These are phyloP conservation scores for Dascyllus trimaculatus DNA, from an alignment of 2,113 vertebrate genomes.

Conservation along the genomic window DNA sequence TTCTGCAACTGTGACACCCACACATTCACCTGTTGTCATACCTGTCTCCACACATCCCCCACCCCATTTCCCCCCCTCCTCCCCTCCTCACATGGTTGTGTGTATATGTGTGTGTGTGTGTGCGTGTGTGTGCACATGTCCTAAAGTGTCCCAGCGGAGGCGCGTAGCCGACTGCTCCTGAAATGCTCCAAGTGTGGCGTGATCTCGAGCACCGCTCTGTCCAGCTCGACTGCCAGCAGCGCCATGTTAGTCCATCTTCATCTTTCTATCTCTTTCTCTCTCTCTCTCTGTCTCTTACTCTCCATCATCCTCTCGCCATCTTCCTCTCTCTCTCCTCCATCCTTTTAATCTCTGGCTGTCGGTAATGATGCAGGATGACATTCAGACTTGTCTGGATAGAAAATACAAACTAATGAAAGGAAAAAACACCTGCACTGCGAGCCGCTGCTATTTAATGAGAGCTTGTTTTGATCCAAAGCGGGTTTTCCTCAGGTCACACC, in stretches of 20 bases:
- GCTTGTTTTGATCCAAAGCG: slow-evolving; percentile 46
- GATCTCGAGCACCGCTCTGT: slow-evolving; percentile 94
- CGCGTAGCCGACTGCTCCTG: slow-evolving; percentile 93
- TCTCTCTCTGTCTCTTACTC: slow-evolving; percentile 24
- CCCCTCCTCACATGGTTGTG: slow-evolving; percentile 35
- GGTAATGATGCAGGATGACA: slow-evolving; percentile 58
- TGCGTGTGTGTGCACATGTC: slow-evolving; percentile 53
- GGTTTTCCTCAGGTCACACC: slow-evolving; percentile 42
- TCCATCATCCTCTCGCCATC: slow-evolving; percentile 3
- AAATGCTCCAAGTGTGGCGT: slow-evolving; percentile 98
- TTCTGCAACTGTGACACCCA: slow-evolving; percentile 56
- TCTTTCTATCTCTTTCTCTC: slow-evolving; percentile 55
- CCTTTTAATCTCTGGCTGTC: slow-evolving; percentile 59
- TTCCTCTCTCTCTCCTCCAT: slow-evolving; percentile 16
- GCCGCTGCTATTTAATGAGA: slow-evolving; percentile 47
- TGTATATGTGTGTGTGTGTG: slow-evolving; percentile 43
- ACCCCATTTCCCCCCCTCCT: neutral
- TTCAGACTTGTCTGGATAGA: slow-evolving; percentile 39
- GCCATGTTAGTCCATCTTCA: slow-evolving; percentile 94
- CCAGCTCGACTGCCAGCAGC: slow-evolving; percentile 93
- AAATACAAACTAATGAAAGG: slow-evolving; percentile 54
- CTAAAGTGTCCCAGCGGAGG: slow-evolving; percentile 86
- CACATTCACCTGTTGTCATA: slow-evolving; percentile 46
- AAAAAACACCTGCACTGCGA: slow-evolving; percentile 36
- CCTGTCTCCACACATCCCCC: slow-evolving; percentile 30